Percentiles rank a stretch among this genome's conserved stretches.
These are phyloP conservation scores for Cuniculus paca DNA, from an alignment of 2,797 vertebrate genomes.

Conservation along the genomic window DNA sequence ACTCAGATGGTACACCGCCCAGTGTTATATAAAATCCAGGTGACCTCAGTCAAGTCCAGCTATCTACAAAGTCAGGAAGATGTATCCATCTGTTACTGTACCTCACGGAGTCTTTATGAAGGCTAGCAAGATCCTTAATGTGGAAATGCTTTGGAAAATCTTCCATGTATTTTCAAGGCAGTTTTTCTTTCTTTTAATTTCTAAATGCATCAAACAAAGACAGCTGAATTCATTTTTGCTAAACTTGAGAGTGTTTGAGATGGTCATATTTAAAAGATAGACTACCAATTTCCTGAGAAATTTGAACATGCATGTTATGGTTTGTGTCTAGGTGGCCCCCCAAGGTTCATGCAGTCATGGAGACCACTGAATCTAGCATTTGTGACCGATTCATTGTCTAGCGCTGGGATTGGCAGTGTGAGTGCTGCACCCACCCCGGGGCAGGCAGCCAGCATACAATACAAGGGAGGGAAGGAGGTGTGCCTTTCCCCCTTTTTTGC, in stretches of 20 bases:
- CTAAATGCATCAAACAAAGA: background rate
- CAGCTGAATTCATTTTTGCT: background rate
- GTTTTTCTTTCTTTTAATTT: background rate
- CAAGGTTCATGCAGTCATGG: too few species aligned
- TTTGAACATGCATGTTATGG: too few species aligned
- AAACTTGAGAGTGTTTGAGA: background rate
- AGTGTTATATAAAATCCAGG: background rate
- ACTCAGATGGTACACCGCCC: background rate
- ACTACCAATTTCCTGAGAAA: too few species aligned
- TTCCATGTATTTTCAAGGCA: background rate
- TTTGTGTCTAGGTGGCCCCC: too few species aligned
- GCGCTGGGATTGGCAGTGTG: too few species aligned
- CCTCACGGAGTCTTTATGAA: background rate
- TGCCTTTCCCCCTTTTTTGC: too few species aligned
- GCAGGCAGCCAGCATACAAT: too few species aligned
- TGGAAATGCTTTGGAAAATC: conserved; percentile 7
- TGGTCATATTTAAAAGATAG: background rate
- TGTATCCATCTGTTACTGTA: background rate
- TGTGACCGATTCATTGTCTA: too few species aligned
- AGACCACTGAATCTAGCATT: too few species aligned
- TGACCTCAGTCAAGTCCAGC: background rate
- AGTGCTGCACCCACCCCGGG: too few species aligned
- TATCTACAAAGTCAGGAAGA: background rate
- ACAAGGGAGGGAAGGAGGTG: too few species aligned
- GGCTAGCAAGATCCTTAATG: background rate